Base-by-base conservation (phyloP, 2,113 vertebrate species). In the Notothenia rossii region DNA sequence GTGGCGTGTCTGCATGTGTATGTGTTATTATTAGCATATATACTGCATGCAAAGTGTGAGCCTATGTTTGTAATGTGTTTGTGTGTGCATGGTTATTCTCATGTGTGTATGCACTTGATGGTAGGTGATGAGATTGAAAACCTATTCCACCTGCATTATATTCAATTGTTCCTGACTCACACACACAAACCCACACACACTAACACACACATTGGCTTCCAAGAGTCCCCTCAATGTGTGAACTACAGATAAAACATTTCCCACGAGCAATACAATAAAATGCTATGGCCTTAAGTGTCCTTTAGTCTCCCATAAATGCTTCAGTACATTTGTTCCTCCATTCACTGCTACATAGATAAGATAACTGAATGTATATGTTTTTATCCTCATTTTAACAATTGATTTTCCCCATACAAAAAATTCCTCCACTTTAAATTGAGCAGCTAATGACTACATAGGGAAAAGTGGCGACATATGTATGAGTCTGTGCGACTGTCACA, bases 231-330 rank as follows among this genome's bases (percentile, higher is more conserved):
- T 72, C 86, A 80, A 88, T 88, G 89, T 91, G 88, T 58, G 84
- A 58, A 69, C 55, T 54, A 45, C 70, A 82, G 83, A 91, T 92
- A 90, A 89, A 92, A 65, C 18, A 40, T 70, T 72, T 63, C 62
- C 76, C 68, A 81, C 12, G 48, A 86, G 76, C 71, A 22, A 36
- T 43, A 67, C 5, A 14, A 61, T 79, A 17, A 73, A 70, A 73
- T 60, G 43, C 20, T 11, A 4, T 45, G 56, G 72, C 81, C 70
- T 61, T 65, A 79, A 84, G 73, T 72, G 75, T 68, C 72, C 81
- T 79, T 80, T 58, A 69, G 72, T 63, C 55, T 50, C 54, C 59
- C 13, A 11, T 22, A 53, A 58, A 54, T 46, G 66, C 46, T 62
- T 59, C 51, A 22, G 22, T 66, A 56, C 81, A 89, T 49, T 40